These are phyloP conservation scores for Holacanthella duospinosa DNA, from an alignment of 2,888 invertebrate species.

Conservation along the genomic window DNA sequence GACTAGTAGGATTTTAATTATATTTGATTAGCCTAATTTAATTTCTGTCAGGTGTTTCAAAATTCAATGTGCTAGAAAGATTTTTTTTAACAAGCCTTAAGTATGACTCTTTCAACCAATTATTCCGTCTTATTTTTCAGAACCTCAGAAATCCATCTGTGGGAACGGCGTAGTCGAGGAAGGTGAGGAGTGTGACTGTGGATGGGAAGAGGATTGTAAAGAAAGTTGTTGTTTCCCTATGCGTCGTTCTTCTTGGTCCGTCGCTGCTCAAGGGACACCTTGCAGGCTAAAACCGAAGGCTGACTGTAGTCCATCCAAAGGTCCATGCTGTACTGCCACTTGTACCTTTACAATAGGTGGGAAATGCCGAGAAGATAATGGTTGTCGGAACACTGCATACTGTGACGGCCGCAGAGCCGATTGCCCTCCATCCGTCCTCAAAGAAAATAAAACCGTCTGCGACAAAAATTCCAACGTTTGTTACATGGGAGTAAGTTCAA, in stretches of 20 bases:
- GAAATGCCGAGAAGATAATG: conserved; percentile 85
- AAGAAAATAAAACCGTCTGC: conserved; percentile 88
- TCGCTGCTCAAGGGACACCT: conserved; percentile 65
- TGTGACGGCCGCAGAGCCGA: conserved; percentile 80
- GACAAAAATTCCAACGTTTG: conserved; percentile 85
- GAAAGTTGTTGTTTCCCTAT: conserved; percentile 90
- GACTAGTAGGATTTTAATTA: too few relatives aligned
- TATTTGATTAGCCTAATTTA: too few relatives aligned
- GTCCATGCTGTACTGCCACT: conserved; percentile 85
- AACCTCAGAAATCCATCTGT: conserved; percentile 86
- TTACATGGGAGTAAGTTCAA: conserved; percentile 87
- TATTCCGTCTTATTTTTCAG: conserved; percentile 51
- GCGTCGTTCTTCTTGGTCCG: conserved; percentile 53
- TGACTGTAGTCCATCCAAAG: conserved; percentile 72
- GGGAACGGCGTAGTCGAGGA: conserved; percentile 96
- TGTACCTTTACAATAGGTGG: conserved; percentile 75
- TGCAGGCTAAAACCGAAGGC: conserved; percentile 72
- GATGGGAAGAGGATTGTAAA: conserved; percentile 92
- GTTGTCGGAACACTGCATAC: conserved; percentile 82
- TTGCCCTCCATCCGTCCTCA: conserved; percentile 85
- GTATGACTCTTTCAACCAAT: too few relatives aligned
- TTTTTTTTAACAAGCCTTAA: neutral
- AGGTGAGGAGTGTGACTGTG: conserved; percentile 97
- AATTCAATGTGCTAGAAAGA: neutral
- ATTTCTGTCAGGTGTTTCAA: too few relatives aligned